A percentile compares a stretch with the other conserved stretches of the same genome.
Evolutionary conservation across 2,113 vertebrate genomes (phyloP).

Genomic region (Thomomys bottae): DNA sequence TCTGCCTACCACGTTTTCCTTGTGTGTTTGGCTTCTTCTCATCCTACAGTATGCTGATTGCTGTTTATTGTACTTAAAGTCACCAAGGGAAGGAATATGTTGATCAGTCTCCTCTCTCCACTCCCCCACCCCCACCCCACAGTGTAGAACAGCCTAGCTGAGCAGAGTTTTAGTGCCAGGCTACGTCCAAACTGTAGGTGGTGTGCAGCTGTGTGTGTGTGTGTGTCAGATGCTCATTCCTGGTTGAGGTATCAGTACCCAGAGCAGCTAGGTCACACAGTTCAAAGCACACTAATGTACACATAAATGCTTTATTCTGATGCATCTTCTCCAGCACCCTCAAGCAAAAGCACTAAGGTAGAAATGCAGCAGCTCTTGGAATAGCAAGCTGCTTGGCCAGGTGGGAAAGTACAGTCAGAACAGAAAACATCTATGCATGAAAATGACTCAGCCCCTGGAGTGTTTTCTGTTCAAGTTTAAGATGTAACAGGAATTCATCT

Average conservation of each 20-base stretch:
- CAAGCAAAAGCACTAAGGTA: background rate
- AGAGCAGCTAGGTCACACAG: background rate
- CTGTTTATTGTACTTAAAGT: background rate
- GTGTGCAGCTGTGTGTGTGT: background rate
- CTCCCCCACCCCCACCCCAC: no score
- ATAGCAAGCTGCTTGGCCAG: background rate
- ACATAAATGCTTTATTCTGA: background rate
- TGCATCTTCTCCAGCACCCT: background rate
- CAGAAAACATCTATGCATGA: background rate
- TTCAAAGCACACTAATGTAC: background rate
- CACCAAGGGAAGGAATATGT: background rate
- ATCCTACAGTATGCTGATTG: background rate
- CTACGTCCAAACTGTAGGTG: background rate
- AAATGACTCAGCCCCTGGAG: background rate
- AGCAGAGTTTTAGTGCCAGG: background rate
- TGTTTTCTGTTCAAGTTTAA: background rate
- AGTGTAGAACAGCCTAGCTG: background rate
- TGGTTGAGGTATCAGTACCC: background rate
- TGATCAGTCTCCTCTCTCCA: background rate
- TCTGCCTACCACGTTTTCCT: background rate
- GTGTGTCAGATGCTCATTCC: background rate
- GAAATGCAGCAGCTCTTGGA: slow-evolving; percentile 13
- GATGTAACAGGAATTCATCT: background rate
- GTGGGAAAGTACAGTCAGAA: background rate
- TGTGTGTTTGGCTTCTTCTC: background rate